Conservation (phyloP, 1,140 invertebrate genomes). For the Drosophila parvula region DNA sequence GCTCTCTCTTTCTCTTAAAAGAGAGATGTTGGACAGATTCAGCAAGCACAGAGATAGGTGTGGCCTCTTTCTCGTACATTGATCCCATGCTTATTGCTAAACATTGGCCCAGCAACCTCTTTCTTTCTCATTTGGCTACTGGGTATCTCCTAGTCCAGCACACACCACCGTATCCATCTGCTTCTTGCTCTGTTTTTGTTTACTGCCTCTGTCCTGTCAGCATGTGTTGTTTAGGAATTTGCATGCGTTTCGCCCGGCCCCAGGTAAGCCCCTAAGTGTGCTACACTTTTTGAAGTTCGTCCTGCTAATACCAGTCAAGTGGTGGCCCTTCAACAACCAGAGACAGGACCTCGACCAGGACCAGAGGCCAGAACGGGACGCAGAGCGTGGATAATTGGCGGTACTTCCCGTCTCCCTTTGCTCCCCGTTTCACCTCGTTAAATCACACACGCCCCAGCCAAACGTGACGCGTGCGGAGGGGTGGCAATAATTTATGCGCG, state of each 20-base stretch:
- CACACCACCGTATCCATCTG: not conserved
- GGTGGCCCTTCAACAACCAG: not conserved
- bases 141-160: not conserved
- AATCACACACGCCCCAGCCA: conserved; percentile 16
- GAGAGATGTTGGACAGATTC: no score
- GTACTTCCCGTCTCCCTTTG: conserved; percentile 11
- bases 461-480: not conserved
- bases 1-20: no score
- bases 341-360: not conserved
- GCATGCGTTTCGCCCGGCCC: conserved; percentile 40
- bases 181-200: conserved; percentile 6
- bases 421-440: conserved; percentile 47
- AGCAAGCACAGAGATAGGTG: no score
- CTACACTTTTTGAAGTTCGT: conserved; percentile 33
- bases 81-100: no score
- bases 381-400: conserved; percentile 68
- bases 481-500: conserved; percentile 61
- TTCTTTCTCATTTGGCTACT: not conserved
- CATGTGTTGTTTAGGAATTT: conserved; percentile 58
- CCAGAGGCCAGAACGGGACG: not conserved
- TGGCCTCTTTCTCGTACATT: no score
- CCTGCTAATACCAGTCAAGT: not conserved
- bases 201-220: conserved; percentile 4
- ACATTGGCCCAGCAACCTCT: no score
- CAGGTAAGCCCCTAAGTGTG: conserved; percentile 60